Percentiles rank a stretch among this genome's conserved stretches.
phyloP scores from a whole-genome alignment of 2,797 vertebrate genomes.

The Amphiprion clarkii region DNA sequence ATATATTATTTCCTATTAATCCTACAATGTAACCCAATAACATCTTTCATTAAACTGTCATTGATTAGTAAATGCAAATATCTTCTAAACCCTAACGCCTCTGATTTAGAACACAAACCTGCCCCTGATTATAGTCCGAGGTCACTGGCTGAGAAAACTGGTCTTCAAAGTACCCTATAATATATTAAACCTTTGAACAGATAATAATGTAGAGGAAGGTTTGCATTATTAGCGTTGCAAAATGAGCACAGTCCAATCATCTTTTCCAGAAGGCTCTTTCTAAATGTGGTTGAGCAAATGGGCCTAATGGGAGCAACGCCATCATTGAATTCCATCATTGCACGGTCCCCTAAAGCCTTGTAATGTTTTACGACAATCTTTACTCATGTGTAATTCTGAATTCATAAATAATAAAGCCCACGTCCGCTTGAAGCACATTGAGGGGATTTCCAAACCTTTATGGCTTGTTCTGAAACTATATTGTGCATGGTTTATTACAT shows the following conservation, averaged over 20 bases:
- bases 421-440: not conserved
- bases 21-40: no score
- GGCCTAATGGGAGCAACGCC: not conserved
- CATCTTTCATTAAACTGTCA: no score
- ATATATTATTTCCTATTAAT: no score
- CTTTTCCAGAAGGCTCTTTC: slow-evolving; percentile 37
- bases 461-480: not conserved
- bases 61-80: no score
- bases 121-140: no score
- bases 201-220: not conserved
- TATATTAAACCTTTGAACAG: not conserved
- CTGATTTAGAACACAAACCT: no score
- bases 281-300: not conserved
- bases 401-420: not conserved
- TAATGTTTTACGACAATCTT: not conserved
- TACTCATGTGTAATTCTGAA: not conserved
- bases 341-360: not conserved
- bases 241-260: not conserved
- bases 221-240: no score
- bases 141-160: no score
- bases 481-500: not conserved
- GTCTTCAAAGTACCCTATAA: no score
- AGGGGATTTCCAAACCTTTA: not conserved
- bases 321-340: slow-evolving; percentile 25
- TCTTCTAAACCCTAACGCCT: no score